phyloP scores from a whole-genome alignment of 2,113 vertebrate genomes.

The Potamarius usumacintae region DNA sequence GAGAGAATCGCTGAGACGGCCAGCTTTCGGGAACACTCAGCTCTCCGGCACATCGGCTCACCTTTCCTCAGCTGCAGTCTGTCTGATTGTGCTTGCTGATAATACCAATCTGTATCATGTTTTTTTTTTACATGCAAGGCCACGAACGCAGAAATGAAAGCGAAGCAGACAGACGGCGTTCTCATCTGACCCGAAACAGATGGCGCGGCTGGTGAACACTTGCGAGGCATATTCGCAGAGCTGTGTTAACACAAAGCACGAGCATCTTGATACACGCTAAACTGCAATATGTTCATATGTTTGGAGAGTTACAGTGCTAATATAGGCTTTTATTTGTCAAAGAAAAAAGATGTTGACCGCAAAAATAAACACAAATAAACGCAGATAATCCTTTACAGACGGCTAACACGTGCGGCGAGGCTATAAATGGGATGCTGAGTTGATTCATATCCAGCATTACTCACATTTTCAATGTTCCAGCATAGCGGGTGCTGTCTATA shows the following conservation, averaged over 20 bases:
- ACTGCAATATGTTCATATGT: constrained; percentile 36
- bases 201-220: constrained; percentile 44
- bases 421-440: not conserved
- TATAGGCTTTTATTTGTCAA: constrained; percentile 24
- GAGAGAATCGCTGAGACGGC: constrained; percentile 44
- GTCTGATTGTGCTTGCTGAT: constrained; percentile 44
- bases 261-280: constrained; percentile 36
- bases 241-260: constrained; percentile 31
- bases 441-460: not conserved
- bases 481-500: not conserved
- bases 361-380: constrained; percentile 39
- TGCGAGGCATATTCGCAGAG: constrained; percentile 1
- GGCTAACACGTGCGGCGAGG: constrained; percentile 1
- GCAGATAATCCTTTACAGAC: constrained; percentile 16
- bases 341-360: constrained; percentile 4
- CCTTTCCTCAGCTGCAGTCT: constrained; percentile 40
- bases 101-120: constrained; percentile 28
- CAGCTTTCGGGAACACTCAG: constrained; percentile 49
- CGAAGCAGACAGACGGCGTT: constrained; percentile 11
- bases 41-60: constrained; percentile 18
- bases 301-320: constrained; percentile 20
- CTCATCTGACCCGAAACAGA: constrained; percentile 52
- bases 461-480: not conserved
- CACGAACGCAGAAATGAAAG: constrained; percentile 31
- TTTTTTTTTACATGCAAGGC: constrained; percentile 14